Percentiles rank a stretch among this genome's conserved stretches.
phyloP scores from a whole-genome alignment of 1,140 invertebrate genomes.

The Rhyacophila brunnea region DNA sequence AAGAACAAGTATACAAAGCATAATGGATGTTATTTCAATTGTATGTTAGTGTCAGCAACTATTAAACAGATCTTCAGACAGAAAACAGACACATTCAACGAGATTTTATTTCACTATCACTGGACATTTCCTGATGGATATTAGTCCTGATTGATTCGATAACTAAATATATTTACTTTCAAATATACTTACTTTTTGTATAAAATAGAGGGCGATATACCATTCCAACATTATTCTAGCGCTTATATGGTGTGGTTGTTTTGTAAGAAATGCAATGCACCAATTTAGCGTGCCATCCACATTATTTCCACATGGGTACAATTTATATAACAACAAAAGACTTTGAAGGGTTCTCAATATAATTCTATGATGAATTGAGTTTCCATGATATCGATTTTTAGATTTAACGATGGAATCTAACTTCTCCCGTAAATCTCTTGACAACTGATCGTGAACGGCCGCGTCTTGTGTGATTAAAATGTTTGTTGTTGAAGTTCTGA shows the following conservation, averaged over 20 bases:
- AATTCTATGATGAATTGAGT: slow-evolving; percentile 29
- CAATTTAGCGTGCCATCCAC: slow-evolving; percentile 15
- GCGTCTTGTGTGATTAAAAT: slow-evolving; percentile 17
- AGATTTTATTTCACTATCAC: too few relatives aligned
- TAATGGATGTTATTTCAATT: too few relatives aligned
- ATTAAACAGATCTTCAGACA: too few relatives aligned
- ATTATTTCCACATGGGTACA: neutral
- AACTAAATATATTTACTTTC: too few relatives aligned
- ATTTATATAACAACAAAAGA: slow-evolving; percentile 20
- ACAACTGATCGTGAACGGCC: slow-evolving; percentile 13
- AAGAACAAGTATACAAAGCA: too few relatives aligned
- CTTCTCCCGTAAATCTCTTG: slow-evolving; percentile 7
- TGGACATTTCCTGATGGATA: too few relatives aligned
- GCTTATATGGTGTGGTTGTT: slow-evolving; percentile 31
- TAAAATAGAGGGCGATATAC: slow-evolving; percentile 25
- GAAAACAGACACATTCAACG: too few relatives aligned
- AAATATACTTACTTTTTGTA: slow-evolving; percentile 20
- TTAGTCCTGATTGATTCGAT: too few relatives aligned
- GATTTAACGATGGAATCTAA: slow-evolving; percentile 9
- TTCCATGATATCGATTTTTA: slow-evolving; percentile 27
- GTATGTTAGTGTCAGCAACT: too few relatives aligned
- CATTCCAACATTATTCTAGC: slow-evolving; percentile 29
- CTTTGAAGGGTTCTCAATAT: slow-evolving; percentile 24
- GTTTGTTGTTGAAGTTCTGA: slow-evolving; percentile 12
- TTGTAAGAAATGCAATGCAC: slow-evolving; percentile 22